Conservation (phyloP, 2,113 vertebrate species). For the Chloebia gouldiae region DNA sequence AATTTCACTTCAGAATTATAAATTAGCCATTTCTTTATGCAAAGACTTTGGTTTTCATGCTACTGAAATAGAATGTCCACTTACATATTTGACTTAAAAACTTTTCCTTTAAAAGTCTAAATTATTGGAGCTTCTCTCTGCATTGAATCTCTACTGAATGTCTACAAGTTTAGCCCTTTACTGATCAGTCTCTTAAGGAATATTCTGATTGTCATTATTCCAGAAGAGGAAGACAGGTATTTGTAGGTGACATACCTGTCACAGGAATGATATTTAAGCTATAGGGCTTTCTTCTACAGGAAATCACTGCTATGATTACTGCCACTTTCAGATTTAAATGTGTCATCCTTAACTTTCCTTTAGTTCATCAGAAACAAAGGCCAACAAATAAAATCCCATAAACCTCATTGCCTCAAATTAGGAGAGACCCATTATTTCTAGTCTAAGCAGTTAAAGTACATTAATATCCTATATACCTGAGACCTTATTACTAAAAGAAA, state of each 20-base stretch:
- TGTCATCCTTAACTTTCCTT: background rate
- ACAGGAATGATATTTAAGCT: background rate
- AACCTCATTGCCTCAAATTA: background rate
- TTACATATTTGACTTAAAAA: background rate
- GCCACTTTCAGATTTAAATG: background rate
- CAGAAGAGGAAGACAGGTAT: background rate
- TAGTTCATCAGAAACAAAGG: background rate
- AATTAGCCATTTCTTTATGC: background rate
- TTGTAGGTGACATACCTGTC: background rate
- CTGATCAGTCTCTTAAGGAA: background rate
- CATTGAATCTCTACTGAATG: background rate
- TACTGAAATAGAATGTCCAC: background rate
- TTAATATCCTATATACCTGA: background rate
- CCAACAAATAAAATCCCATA: background rate
- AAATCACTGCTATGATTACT: background rate
- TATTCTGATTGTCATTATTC: background rate
- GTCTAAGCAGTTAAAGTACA: background rate
- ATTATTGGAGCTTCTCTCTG: background rate
- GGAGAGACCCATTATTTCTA: background rate
- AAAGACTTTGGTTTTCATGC: background rate
- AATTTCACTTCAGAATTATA: background rate
- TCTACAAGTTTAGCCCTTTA: background rate
- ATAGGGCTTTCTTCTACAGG: background rate
- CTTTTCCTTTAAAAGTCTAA: background rate
- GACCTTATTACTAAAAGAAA: background rate